Base-by-base conservation (phyloP, 2,797 vertebrate species). In the Halcyon smyrnensis region DNA sequence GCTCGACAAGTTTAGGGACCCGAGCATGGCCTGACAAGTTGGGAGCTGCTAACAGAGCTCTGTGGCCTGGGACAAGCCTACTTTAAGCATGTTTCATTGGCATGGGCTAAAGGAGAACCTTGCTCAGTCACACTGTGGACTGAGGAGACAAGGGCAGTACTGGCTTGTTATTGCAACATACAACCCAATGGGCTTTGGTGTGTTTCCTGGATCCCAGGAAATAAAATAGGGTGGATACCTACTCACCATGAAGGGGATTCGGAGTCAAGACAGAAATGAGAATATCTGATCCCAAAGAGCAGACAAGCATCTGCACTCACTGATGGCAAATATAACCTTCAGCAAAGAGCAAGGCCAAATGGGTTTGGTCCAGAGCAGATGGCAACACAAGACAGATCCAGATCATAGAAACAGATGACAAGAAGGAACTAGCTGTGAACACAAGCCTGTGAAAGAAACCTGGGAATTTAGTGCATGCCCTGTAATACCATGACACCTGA, bases 341-440 rank as follows among this genome's bases (percentile, higher is more conserved):
- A 65, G 74, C 50, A 64, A 77, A 56, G 60, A 84, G 51, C 45
- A 7, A 23, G 69, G 79, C 79, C 79, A 94, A 77, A 81, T 37
- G 74, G 83, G 83, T 68, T 69, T 84, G 23, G 23, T 60, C 92
- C 86, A 92, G 65, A 90, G 83, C 83, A 92, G 86, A 92, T 84
- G 83, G 86, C 83, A 87, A 59, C 8, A 80, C 11, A 27, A 64
- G 64, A 48, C 65, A 81, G 39, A 76, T 59, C 45, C 74, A 89
- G 79, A 87, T 10, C 79, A 68, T 60, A 41, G 50, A 43, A 73
- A 50, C 45, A 51, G 23, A 77, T 7, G 1, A 54, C 46, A 56
- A 37, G 21, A 53, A 69, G 41, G 34, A 73, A 32, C 51, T 37
- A 27, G 39, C 46, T 27, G 14, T 43, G 62, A 73, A 65, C 25